Percentiles rank a stretch among this genome's conserved stretches.
Evolutionary conservation across 2,113 vertebrate species (phyloP).

Genomic region (Xiphorhynchus elegans): DNA sequence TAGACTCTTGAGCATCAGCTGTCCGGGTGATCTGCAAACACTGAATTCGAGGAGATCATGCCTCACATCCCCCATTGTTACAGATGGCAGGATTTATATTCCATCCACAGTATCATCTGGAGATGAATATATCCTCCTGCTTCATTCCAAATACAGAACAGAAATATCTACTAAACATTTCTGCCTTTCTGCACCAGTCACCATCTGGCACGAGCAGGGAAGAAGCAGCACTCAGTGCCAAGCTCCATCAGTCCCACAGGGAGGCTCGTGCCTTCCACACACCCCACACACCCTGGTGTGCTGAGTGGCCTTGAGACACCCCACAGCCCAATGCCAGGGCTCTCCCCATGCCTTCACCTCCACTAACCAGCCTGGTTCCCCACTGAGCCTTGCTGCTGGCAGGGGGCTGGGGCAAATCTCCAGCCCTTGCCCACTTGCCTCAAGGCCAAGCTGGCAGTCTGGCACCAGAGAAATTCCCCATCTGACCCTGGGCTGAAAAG

Average conservation of each 20-base stretch:
- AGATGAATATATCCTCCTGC: constrained; percentile 70
- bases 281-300: rapidly evolving
- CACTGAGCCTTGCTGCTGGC: not conserved
- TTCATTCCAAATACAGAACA: constrained; percentile 72
- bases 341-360: not conserved
- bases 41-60: constrained; percentile 67
- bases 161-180: constrained; percentile 72
- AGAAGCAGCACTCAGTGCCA: not conserved
- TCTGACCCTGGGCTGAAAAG: not conserved
- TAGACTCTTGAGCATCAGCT: constrained; percentile 57
- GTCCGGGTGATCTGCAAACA: constrained; percentile 47
- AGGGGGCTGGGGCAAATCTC: not conserved
- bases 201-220: constrained; percentile 58
- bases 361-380: not conserved
- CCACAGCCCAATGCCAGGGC: not conserved
- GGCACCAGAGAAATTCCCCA: not conserved
- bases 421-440: not conserved
- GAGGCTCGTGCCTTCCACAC: not conserved
- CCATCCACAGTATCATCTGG: constrained; percentile 71
- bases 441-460: not conserved
- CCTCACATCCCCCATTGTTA: constrained; percentile 71
- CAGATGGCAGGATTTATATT: constrained; percentile 72
- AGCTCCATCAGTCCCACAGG: not conserved
- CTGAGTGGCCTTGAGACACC: not conserved
- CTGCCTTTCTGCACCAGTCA: constrained; percentile 70